Evolutionary conservation across 2,797 vertebrate genomes (phyloP).

Genomic region (Pogoniulus pusillus): DNA sequence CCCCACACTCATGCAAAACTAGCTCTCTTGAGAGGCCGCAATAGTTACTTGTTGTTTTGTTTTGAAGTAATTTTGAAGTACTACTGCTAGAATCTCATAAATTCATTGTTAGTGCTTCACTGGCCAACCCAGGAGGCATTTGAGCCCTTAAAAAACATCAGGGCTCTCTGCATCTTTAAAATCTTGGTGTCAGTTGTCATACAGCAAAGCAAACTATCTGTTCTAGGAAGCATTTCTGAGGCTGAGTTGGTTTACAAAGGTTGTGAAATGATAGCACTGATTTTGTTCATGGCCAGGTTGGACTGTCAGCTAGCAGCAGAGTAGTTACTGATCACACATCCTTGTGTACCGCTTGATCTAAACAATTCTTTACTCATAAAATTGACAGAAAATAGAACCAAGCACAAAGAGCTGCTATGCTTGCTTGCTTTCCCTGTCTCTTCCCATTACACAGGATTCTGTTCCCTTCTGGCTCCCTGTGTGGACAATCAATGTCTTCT

Average conservation of each 20-base stretch:
- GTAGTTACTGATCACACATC: background rate
- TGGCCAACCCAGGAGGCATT: background rate
- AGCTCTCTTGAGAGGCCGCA: background rate
- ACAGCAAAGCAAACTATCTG: background rate
- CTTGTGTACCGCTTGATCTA: background rate
- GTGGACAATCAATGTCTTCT: background rate
- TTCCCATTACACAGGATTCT: background rate
- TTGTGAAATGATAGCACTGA: background rate
- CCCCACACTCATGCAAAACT: background rate
- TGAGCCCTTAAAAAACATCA: background rate
- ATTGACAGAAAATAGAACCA: background rate
- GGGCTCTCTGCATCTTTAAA: background rate
- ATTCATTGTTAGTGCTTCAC: background rate
- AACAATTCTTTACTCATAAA: constrained; percentile 32
- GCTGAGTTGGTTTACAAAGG: background rate
- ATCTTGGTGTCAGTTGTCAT: background rate
- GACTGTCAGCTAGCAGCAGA: background rate
- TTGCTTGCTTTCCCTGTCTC: background rate
- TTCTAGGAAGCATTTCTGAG: background rate
- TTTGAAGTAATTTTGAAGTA: background rate
- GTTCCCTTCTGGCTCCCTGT: background rate
- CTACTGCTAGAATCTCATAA: background rate
- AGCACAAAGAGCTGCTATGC: background rate
- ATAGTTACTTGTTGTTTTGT: background rate
- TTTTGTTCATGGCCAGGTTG: background rate